These are phyloP conservation scores for Atrina japonica DNA, from an alignment of 2,888 invertebrate genomes.

Conservation along the genomic window DNA sequence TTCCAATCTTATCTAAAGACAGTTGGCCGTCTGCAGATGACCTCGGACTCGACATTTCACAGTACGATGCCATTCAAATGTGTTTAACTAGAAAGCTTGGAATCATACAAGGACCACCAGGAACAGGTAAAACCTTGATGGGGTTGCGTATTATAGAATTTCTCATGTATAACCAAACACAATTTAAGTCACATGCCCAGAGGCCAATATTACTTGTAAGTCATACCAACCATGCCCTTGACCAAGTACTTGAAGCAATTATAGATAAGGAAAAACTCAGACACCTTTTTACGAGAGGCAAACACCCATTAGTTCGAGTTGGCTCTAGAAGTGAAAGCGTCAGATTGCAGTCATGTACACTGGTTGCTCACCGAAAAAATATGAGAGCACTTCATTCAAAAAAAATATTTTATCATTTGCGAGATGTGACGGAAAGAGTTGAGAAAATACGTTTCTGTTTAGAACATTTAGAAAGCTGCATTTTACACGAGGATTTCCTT, in stretches of 20 bases:
- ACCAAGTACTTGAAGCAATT: constrained; percentile 77
- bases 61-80: constrained; percentile 70
- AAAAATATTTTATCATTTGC: background rate
- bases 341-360: constrained; percentile 2
- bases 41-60: constrained; percentile 61
- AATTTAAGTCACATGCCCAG: constrained; percentile 9
- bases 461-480: background rate
- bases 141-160: constrained; percentile 87
- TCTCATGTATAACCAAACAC: constrained; percentile 84
- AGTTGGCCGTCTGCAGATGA: constrained; percentile 53
- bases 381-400: background rate
- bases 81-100: constrained; percentile 76
- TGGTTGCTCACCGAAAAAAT: constrained; percentile 6
- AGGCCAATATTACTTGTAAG: constrained; percentile 76
- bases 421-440: background rate
- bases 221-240: constrained; percentile 80
- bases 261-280: constrained; percentile 44
- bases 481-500: background rate
- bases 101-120: constrained; percentile 86
- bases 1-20: background rate
- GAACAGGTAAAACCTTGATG: constrained; percentile 92
- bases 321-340: constrained; percentile 71
- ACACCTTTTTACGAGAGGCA: background rate
- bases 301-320: constrained; percentile 68
- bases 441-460: constrained; percentile 8